Evolutionary conservation across 2,888 invertebrate species (phyloP), one percentile per base, ranked within the genome.

Genomic region (Dynastes tityus): DNA sequence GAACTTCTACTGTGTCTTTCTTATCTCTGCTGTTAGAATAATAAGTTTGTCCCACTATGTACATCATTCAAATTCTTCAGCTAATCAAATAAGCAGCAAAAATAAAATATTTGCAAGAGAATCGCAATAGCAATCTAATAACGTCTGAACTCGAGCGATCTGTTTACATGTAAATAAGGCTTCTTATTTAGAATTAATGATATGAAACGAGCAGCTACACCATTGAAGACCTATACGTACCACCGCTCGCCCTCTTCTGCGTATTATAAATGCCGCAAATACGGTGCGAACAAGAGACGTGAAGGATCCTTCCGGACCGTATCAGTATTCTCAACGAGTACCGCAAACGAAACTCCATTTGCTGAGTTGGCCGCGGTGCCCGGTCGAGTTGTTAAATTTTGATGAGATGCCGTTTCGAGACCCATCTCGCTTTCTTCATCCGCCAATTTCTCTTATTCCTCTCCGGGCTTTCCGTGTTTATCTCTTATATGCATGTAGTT

Each of bases 311-410:
- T 76, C 76, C 76, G 67, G 67, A 74, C 61, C 22, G 55, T 45
- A 76, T 76, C 76, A 76, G 76, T 45, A 76, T 76, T 76, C 76
- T 58, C 76, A 40, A 55, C 67, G 67, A 67, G 40, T 55, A 68
- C 76, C 76, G 53, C 76, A 76, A 67, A 76, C 67, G 76, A 76
- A 76, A 53, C 76, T 68, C 67, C 67, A 76, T 76, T 76, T 76
- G 67, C 74, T 61, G 63, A 37, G 68, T 49, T 55, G 55, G 58
- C 67, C 45, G 58, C 27, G 45, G 45, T 45, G 32, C 75, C 76
- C 27, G 58, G 67, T 58, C 76, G 32, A 58, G 65, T 58, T 76
- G 79, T 79, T 79, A 79, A 79, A 79, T 79, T 79, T 79, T 76
- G 74, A 79, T 79, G 79, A 79, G 79, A 61, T 63, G 61, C 71